A percentile compares a stretch with the other conserved stretches of the same genome.
Evolutionary conservation across 2,888 invertebrate genomes (phyloP).

Genomic region (Polyploca ridens): DNA sequence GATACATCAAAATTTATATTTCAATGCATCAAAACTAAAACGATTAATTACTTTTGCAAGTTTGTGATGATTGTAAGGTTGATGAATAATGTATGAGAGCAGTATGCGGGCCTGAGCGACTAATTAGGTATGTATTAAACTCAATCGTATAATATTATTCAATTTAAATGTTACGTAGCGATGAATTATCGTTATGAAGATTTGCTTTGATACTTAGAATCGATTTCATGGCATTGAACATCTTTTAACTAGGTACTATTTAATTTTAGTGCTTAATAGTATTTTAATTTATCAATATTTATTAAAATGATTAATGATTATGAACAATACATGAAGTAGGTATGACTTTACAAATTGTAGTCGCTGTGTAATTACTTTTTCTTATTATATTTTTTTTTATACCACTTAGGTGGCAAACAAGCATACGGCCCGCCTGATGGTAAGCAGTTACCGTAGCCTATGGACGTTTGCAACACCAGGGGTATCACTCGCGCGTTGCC

Average conservation of each 20-base stretch:
- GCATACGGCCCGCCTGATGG: too few relatives aligned
- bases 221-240: slow-evolving; percentile 24
- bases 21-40: not conserved
- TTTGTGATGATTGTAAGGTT: slow-evolving; percentile 9
- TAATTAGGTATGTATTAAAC: slow-evolving; percentile 16
- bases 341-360: not conserved
- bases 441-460: too few relatives aligned
- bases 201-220: slow-evolving; percentile 17
- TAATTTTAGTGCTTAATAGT: not conserved
- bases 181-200: slow-evolving; percentile 19
- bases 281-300: not conserved
- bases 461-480: too few relatives aligned
- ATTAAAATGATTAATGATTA: not conserved
- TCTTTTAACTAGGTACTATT: slow-evolving; percentile 2
- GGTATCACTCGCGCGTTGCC: too few relatives aligned
- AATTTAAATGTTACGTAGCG: slow-evolving; percentile 16
- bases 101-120: slow-evolving; percentile 15
- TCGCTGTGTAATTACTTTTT: not conserved
- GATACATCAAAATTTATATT: not conserved
- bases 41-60: slow-evolving; percentile 9
- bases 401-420: too few relatives aligned
- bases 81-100: slow-evolving; percentile 19
- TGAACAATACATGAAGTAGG: not conserved
- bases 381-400: too few relatives aligned
- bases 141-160: slow-evolving; percentile 14